Evolutionary conservation across 2,888 invertebrate genomes (phyloP).

Genomic region (Scaptomyza reducta): DNA sequence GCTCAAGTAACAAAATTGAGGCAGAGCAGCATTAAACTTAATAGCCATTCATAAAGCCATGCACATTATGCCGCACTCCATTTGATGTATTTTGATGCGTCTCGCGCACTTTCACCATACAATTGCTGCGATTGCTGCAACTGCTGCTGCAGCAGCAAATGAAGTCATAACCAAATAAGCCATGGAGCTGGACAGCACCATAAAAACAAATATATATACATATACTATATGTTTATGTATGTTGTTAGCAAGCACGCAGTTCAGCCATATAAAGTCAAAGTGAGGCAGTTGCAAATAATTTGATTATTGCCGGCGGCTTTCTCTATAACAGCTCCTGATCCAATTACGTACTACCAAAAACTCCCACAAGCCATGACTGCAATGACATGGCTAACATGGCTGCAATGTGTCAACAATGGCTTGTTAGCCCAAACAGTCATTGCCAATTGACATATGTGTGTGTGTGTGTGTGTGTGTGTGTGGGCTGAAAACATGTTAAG

Average conservation of each 20-base stretch:
- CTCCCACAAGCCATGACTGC: constrained; percentile 50
- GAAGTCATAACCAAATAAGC: constrained; percentile 78
- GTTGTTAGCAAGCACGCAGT: constrained; percentile 9
- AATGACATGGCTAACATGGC: constrained; percentile 71
- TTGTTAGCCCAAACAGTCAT: constrained; percentile 70
- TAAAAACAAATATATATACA: constrained; percentile 19
- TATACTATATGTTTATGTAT: background rate
- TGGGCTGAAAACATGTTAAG: constrained; percentile 58
- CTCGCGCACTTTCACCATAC: constrained; percentile 67
- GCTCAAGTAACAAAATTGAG: constrained; percentile 46
- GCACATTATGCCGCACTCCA: constrained; percentile 55
- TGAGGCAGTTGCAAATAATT: constrained; percentile 39
- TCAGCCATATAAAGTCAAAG: constrained; percentile 22
- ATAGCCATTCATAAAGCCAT: constrained; percentile 51
- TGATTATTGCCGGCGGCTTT: constrained; percentile 46
- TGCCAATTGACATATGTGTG: constrained; percentile 48
- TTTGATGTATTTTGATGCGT: constrained; percentile 67
- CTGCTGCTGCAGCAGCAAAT: constrained; percentile 45
- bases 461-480: constrained; percentile 63
- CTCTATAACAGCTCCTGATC: constrained; percentile 48
- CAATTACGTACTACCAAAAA: constrained; percentile 53
- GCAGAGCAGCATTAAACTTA: constrained; percentile 29
- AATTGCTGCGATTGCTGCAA: constrained; percentile 7
- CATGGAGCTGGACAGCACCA: constrained; percentile 30
- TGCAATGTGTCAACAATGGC: constrained; percentile 78